Percentiles rank a stretch among this genome's conserved stretches.
Conservation (phyloP, 2,797 vertebrate genomes). For the Spondyliosoma cantharus region DNA sequence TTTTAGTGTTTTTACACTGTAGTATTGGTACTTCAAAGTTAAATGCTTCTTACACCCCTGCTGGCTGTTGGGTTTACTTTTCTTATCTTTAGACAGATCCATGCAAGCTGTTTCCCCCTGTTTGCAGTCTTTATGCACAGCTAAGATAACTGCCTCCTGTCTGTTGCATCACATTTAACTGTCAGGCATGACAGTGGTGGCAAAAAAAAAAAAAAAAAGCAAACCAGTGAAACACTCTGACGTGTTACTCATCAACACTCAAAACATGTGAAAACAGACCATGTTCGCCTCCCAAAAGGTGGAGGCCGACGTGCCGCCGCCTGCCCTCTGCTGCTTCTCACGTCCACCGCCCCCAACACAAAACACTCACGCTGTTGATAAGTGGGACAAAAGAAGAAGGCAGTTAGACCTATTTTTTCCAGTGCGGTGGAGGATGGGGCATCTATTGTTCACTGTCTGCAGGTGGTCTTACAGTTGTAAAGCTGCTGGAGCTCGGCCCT, state of each 20-base stretch:
- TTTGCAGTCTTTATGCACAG: too few species aligned
- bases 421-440: conserved; percentile 7
- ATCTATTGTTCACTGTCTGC: conserved; percentile 61
- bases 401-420: conserved; percentile 53
- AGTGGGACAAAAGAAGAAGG: conserved; percentile 43
- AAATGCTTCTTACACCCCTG: too few species aligned
- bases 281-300: neutral
- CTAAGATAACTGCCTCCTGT: neutral
- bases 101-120: too few species aligned
- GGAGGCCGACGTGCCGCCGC: neutral
- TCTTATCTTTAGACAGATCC: too few species aligned
- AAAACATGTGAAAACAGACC: neutral
- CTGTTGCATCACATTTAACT: neutral
- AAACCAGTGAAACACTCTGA: too few species aligned
- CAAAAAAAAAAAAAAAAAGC: neutral
- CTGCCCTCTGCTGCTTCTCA: conserved; percentile 18
- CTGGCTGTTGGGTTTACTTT: too few species aligned
- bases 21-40: too few species aligned
- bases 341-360: conserved; percentile 9
- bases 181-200: neutral
- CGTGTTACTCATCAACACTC: neutral
- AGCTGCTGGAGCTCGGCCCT: conserved; percentile 36
- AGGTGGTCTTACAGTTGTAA: conserved; percentile 60
- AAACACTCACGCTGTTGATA: conserved; percentile 26
- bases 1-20: too few species aligned